A percentile compares a stretch with the other conserved stretches of the same genome.
Conservation (phyloP, 2,797 vertebrate species). For the Fundulus diaphanus region DNA sequence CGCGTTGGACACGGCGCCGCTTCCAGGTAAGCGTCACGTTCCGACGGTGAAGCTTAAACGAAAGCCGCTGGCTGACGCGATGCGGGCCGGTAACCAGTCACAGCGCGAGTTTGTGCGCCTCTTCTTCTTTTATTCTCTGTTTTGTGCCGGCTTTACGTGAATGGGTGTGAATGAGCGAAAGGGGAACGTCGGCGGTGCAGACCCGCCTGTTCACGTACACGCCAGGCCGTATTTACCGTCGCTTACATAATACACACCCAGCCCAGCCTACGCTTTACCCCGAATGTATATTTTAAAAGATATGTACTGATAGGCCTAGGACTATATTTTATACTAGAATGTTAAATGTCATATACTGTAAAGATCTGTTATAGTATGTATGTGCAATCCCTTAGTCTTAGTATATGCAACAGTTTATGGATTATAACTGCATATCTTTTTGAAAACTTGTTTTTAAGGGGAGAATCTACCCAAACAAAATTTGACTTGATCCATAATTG, state of each 20-base stretch:
- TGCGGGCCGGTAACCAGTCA: background rate
- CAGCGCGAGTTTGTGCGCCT: background rate
- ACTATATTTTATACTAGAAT: slow-evolving; percentile 76
- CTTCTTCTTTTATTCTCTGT: slow-evolving; percentile 3
- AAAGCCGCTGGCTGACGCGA: background rate
- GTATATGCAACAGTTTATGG: slow-evolving; percentile 70
- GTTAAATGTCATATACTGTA: slow-evolving; percentile 68
- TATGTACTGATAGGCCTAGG: slow-evolving; percentile 65
- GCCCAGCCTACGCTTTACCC: slow-evolving; percentile 71
- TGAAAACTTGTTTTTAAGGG: slow-evolving; percentile 42
- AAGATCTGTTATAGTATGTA: slow-evolving; percentile 70
- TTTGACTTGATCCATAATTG: background rate
- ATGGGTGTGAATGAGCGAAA: slow-evolving; percentile 15
- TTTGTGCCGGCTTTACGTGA: slow-evolving; percentile 2
- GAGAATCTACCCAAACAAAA: slow-evolving; percentile 55
- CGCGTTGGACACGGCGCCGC: no score
- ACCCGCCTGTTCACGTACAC: slow-evolving; percentile 19
- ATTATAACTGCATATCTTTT: slow-evolving; percentile 29
- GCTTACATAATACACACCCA: slow-evolving; percentile 52
- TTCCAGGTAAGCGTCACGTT: background rate
- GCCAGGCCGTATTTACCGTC: slow-evolving; percentile 52
- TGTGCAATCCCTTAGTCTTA: slow-evolving; percentile 80
- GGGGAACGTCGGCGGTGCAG: slow-evolving; percentile 18
- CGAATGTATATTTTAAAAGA: slow-evolving; percentile 72
- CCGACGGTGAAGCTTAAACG: background rate